phyloP scores from a whole-genome alignment of 2,888 invertebrate genomes.

The Melikaiella ostensackeni region DNA sequence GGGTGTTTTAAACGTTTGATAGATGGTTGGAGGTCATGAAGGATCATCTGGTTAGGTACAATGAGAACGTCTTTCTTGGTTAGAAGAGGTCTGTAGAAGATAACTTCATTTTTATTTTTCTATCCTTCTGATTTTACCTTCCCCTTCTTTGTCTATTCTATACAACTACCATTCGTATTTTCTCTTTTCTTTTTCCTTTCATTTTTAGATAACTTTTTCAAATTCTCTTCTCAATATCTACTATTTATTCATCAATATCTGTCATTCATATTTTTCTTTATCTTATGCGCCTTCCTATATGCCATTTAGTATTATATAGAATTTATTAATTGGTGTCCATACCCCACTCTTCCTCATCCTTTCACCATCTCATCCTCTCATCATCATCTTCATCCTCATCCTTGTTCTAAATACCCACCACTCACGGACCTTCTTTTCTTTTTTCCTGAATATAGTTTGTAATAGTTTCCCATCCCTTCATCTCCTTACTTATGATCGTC shows the following conservation, averaged over 20 bases:
- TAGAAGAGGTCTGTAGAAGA: neutral
- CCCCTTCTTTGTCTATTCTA: neutral
- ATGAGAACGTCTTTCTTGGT: neutral
- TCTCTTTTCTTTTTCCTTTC: neutral
- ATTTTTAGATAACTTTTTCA: too few relatives aligned
- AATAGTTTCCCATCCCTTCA: too few relatives aligned
- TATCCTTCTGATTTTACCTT: neutral
- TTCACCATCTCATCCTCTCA: constrained; percentile 27
- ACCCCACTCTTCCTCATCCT: constrained; percentile 49
- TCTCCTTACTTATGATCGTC: too few relatives aligned
- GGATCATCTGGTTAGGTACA: neutral
- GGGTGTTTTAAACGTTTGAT: neutral
- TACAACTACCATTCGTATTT: neutral
- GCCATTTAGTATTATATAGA: too few relatives aligned
- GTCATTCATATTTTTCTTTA: too few relatives aligned
- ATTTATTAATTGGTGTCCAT: neutral
- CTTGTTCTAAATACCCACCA: too few relatives aligned
- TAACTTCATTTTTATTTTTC: neutral
- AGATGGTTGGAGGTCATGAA: neutral
- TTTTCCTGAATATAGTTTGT: too few relatives aligned
- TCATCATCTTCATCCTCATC: constrained; percentile 10
- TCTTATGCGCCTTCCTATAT: too few relatives aligned
- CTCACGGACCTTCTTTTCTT: too few relatives aligned
- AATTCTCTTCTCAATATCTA: too few relatives aligned
- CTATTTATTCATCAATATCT: neutral